Percentiles rank a stretch among this genome's conserved stretches.
phyloP scores from a whole-genome alignment of 2,113 vertebrate species.

The Pseudopipra pipra region DNA sequence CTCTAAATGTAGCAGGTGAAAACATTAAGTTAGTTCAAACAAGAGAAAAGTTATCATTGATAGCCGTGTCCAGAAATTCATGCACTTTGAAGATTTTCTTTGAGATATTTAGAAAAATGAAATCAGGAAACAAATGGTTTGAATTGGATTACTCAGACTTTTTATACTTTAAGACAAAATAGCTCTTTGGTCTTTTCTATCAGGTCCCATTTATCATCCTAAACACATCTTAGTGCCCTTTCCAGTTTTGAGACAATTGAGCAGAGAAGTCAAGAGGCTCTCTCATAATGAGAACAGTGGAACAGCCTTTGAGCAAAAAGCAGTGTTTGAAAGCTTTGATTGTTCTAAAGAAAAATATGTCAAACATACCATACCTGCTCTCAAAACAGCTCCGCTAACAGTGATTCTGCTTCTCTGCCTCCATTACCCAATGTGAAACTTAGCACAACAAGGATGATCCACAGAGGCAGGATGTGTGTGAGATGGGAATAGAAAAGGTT shows the following conservation, averaged over 20 bases:
- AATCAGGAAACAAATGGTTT: neutral
- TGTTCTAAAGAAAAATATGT: neutral
- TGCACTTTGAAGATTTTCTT: neutral
- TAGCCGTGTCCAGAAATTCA: neutral
- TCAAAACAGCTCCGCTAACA: neutral
- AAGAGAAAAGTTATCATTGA: neutral
- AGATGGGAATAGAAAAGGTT: neutral
- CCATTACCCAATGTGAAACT: neutral
- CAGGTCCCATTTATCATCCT: neutral
- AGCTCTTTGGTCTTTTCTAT: neutral
- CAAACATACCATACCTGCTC: neutral
- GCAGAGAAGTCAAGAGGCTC: neutral
- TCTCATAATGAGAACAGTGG: constrained; percentile 6
- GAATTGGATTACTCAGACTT: neutral
- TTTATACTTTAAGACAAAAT: neutral
- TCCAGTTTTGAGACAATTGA: neutral
- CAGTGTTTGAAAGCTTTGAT: neutral
- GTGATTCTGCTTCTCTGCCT: neutral
- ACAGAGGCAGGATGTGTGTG: neutral
- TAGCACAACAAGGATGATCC: neutral
- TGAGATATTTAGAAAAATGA: neutral
- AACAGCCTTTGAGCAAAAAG: constrained; percentile 27
- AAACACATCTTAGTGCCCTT: neutral
- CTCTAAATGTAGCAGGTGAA: neutral
- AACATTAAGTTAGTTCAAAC: neutral